Evolutionary conservation across 2,888 invertebrate species (phyloP).

Genomic region (Xestoiulus laeticollis): DNA sequence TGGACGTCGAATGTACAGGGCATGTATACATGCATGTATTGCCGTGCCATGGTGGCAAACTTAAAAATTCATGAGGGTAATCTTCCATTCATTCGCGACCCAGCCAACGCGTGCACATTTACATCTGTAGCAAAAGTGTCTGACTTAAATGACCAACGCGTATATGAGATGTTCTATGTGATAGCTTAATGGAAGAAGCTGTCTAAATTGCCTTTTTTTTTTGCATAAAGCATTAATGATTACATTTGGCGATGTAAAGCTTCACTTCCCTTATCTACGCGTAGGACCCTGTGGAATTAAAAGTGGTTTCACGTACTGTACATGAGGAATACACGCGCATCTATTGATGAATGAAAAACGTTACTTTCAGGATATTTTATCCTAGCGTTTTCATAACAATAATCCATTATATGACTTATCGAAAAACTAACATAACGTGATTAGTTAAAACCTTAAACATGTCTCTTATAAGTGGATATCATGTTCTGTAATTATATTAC

Average conservation of each 20-base stretch:
- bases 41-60: background rate
- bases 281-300: constrained; percentile 15
- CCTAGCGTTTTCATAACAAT: background rate
- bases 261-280: background rate
- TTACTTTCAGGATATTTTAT: background rate
- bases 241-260: constrained; percentile 12
- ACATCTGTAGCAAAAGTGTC: constrained; percentile 11
- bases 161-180: background rate
- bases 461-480: too few species aligned
- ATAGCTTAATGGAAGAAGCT: constrained; percentile 34
- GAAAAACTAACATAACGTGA: background rate
- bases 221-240: constrained; percentile 13
- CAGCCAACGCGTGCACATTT: background rate
- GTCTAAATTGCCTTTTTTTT: constrained; percentile 4
- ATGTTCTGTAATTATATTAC: too few species aligned
- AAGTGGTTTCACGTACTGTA: background rate
- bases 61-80: background rate
- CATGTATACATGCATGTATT: background rate
- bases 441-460: too few species aligned
- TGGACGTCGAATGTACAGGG: background rate
- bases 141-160: background rate
- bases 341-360: background rate
- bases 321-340: background rate
- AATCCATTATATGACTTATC: background rate
- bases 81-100: background rate